Percentiles rank a stretch among this genome's conserved stretches.
These are phyloP conservation scores for Sarcophaga subvicina DNA, from an alignment of 2,888 invertebrate genomes.

Conservation along the genomic window DNA sequence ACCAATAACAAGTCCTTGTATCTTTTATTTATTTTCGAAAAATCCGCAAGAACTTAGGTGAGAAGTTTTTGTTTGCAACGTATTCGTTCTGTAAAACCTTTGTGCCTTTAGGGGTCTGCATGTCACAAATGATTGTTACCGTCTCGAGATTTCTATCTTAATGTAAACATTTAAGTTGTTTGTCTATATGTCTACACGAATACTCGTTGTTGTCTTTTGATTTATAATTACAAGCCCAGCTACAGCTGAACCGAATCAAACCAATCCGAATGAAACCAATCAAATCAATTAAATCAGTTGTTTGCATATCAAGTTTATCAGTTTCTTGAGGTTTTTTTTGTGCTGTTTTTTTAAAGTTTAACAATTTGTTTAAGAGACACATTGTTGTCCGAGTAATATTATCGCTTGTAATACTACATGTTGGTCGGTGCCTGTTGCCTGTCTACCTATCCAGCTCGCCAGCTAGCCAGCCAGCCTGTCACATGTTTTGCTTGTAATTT, in stretches of 20 bases:
- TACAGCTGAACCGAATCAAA: slow-evolving; percentile 2
- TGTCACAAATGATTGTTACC: not conserved
- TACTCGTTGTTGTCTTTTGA: slow-evolving; percentile 5
- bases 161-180: not conserved
- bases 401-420: slow-evolving; percentile 53
- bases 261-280: slow-evolving; percentile 45
- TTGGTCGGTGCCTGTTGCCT: slow-evolving; percentile 4
- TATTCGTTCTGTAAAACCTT: no score
- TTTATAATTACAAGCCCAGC: not conserved
- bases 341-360: slow-evolving; percentile 29
- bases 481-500: not conserved
- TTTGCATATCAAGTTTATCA: slow-evolving; percentile 54
- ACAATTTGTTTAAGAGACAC: slow-evolving; percentile 62
- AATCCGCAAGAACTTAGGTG: no score
- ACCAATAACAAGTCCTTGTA: no score
- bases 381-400: slow-evolving; percentile 42
- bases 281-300: slow-evolving; percentile 57
- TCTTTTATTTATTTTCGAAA: no score
- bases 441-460: not conserved
- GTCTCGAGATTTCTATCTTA: not conserved
- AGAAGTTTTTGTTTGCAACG: no score
- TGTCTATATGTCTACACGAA: not conserved
- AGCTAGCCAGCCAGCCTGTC: not conserved
- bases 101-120: not conserved
- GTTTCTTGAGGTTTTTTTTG: no score